phyloP scores from a whole-genome alignment of 2,888 invertebrate genomes.

The Adineta ricciae region DNA sequence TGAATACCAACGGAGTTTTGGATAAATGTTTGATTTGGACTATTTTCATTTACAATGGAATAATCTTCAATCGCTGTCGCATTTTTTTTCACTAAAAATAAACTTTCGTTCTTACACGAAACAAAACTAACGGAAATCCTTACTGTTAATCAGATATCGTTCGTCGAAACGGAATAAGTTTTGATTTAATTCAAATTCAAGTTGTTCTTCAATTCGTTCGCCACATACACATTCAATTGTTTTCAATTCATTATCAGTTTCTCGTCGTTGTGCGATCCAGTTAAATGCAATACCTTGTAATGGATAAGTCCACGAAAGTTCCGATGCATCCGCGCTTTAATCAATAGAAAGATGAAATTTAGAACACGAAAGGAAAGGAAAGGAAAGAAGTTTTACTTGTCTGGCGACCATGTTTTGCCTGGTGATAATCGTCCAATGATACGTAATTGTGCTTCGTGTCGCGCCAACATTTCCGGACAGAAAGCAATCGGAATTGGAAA shows the following conservation, averaged over 20 bases:
- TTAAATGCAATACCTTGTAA: not conserved
- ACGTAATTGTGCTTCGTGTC: slow-evolving; percentile 10
- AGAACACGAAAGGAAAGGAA: not conserved
- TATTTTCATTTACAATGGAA: not conserved
- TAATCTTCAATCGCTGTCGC: slow-evolving; percentile 22
- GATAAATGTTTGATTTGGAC: slow-evolving; percentile 1
- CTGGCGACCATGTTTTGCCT: slow-evolving; percentile 1
- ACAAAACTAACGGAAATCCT: not conserved
- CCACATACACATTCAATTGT: not conserved
- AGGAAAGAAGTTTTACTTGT: not conserved
- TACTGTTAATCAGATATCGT: not conserved
- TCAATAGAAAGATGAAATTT: not conserved
- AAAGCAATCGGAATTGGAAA: slow-evolving; percentile 48
- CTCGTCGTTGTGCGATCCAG: not conserved
- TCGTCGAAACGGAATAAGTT: not conserved
- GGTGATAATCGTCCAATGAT: not conserved
- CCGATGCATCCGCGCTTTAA: not conserved
- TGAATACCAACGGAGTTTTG: slow-evolving; percentile 39
- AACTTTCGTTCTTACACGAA: too few relatives aligned
- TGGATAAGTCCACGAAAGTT: slow-evolving; percentile 17
- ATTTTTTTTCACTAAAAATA: not conserved
- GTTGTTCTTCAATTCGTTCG: slow-evolving; percentile 1
- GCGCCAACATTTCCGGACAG: slow-evolving; percentile 40
- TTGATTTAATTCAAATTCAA: slow-evolving; percentile 10
- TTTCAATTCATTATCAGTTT: not conserved